Base-by-base conservation (phyloP, 2,888 invertebrate genomes). In the Blastobasis adustella region DNA sequence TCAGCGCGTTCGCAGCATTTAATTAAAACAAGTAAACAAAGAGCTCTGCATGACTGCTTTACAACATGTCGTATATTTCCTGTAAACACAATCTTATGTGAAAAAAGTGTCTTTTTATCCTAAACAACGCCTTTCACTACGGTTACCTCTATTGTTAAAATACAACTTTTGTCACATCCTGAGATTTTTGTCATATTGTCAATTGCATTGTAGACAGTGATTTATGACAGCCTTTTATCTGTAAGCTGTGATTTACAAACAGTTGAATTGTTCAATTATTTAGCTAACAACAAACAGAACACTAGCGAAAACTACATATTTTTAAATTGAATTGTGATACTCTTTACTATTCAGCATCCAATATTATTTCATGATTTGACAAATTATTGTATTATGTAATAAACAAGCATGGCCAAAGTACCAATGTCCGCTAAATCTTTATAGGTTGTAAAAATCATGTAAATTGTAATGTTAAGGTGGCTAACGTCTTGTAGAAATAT, bases 401-500 rank as follows among this genome's bases (percentile, higher is more conserved):
- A 23, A 23, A 23, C 71, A 70, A 77, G 76, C 75, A 79, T 80
- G 82, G 82, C 87, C 86, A 87, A 86, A 87, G 85, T 76, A 82
- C 79, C 73, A 71, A 79, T 78, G 81, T 82, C 76, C 78, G 76
- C 75, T 78, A 73, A 73, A 72, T 74, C 61, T 77, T 66, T 70
- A 75, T 82, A 82, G 78, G 77, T 82, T 84, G 78, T 83, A 82
- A 73, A 77, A 72, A 72, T 68, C 66, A 62, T 85, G 83, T 85
- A 85, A 67, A 80, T 76, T 70, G 69, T 71, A 65, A 69, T 58
- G 37, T 47, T 66, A 66, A 65, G 65, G 54, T 67, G 66, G 54
- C 48, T 62, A 62, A 59, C 67, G 65, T 69, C 63, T 60, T 79
- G 75, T 76, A 76, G 67, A 75, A 67, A 68, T 78, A 79, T 67